phyloP scores from a whole-genome alignment of 2,113 vertebrate species.

The Sminthopsis crassicaudata region DNA sequence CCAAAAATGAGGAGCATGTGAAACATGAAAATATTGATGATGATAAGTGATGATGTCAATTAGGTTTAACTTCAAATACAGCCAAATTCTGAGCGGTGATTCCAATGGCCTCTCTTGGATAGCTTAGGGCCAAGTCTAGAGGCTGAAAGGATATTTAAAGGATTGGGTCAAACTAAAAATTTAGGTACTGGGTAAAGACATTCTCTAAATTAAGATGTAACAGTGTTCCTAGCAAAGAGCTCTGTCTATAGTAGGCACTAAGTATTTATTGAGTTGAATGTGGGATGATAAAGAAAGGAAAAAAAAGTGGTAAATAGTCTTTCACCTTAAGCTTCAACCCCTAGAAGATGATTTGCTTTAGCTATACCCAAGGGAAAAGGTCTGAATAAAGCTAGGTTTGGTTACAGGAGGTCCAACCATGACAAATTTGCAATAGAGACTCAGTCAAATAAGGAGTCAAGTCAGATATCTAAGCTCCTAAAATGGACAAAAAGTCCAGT shows the following conservation, averaged over 20 bases:
- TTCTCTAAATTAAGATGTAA: background rate
- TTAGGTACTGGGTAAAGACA: background rate
- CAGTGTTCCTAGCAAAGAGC: background rate
- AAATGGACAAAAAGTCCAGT: background rate
- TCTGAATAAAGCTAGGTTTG: background rate
- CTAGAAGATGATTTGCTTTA: background rate
- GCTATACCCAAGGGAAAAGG: background rate
- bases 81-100: constrained; percentile 55
- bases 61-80: constrained; percentile 51
- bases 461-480: background rate
- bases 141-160: background rate
- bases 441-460: background rate
- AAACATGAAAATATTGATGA: constrained; percentile 20
- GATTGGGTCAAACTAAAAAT: background rate
- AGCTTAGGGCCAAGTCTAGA: constrained; percentile 2
- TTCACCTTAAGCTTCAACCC: background rate
- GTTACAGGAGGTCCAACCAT: background rate
- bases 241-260: background rate
- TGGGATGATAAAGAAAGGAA: background rate
- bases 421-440: background rate
- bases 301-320: accelerated
- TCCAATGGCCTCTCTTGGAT: constrained; percentile 23
- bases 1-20: background rate
- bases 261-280: background rate
- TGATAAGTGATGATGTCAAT: constrained; percentile 23